Percentiles rank a stretch among this genome's conserved stretches.
These are phyloP conservation scores for Chaetophractus vellerosus DNA, from an alignment of 2,797 vertebrate genomes.

Conservation along the genomic window DNA sequence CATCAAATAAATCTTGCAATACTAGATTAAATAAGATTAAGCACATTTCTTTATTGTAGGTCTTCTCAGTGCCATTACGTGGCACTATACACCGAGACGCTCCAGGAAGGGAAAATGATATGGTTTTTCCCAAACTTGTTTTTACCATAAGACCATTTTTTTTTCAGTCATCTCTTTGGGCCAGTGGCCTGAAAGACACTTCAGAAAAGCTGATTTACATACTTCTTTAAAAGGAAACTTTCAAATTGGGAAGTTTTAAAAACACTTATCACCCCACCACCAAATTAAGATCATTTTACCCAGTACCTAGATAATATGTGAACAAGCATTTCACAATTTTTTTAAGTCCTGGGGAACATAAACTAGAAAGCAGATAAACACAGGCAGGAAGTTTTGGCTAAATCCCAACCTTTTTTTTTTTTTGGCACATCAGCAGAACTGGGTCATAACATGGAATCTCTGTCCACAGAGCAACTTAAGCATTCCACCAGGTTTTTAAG, in stretches of 20 bases:
- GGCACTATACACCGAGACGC: not conserved
- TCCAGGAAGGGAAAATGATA: conserved; percentile 17
- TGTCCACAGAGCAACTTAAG: not conserved
- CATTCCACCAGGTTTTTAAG: conserved; percentile 27
- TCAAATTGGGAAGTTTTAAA: conserved; percentile 57
- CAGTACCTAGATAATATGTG: conserved; percentile 11
- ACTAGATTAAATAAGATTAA: conserved; percentile 31
- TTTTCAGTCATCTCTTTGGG: conserved; percentile 8
- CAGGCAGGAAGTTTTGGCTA: conserved; percentile 25
- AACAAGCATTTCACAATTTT: conserved; percentile 42
- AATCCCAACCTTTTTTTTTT: conserved; percentile 16
- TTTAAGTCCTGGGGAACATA: conserved; percentile 57
- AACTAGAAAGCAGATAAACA: conserved; percentile 56
- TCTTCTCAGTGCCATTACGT: not conserved
- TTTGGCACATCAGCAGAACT: not conserved
- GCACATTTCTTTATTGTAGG: not conserved
- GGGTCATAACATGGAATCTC: conserved; percentile 60
- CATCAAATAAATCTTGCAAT: not conserved
- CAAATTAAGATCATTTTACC: conserved; percentile 52
- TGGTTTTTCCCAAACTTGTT: conserved; percentile 51
- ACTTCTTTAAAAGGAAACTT: conserved; percentile 52
- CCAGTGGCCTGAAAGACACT: conserved; percentile 19
- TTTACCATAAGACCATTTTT: conserved; percentile 24
- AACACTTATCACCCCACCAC: not conserved
- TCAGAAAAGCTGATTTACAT: not conserved